These are phyloP conservation scores for Hestina assimilis DNA, from an alignment of 1,140 invertebrate genomes.

Conservation along the genomic window DNA sequence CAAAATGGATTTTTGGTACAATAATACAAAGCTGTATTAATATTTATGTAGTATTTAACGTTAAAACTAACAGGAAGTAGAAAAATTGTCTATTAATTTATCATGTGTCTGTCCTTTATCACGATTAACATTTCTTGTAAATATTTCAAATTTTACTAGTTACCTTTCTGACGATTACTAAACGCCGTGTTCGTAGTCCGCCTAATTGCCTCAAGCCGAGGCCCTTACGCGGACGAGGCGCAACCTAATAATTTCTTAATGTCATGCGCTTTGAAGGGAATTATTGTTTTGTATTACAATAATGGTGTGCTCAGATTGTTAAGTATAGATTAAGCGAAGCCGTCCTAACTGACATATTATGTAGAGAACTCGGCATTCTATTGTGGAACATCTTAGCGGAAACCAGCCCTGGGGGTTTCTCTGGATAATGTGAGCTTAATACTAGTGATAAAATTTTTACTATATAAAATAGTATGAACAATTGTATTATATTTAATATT, in stretches of 20 bases:
- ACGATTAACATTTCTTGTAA: too few species aligned
- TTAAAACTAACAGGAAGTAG: too few species aligned
- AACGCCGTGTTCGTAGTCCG: conserved; percentile 13
- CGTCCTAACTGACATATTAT: conserved; percentile 30
- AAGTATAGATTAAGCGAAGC: conserved; percentile 54
- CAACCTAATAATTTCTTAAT: conserved; percentile 76
- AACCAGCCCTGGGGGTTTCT: conserved; percentile 15
- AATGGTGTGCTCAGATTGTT: conserved; percentile 62
- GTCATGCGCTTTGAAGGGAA: conserved; percentile 71
- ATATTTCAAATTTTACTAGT: too few species aligned
- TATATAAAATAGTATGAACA: too few species aligned
- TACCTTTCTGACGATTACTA: too few species aligned
- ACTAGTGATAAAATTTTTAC: not conserved
- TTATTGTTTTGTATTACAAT: conserved; percentile 74
- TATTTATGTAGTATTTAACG: too few species aligned
- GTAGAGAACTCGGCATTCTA: conserved; percentile 27
- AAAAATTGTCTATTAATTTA: too few species aligned
- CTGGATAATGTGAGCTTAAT: conserved; percentile 1
- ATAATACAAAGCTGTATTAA: too few species aligned
- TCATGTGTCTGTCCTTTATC: too few species aligned
- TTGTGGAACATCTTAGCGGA: conserved; percentile 24
- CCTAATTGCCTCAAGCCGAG: conserved; percentile 51
- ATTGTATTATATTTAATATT: too few species aligned
- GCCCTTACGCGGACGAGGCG: conserved; percentile 64
- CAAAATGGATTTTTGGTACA: too few species aligned